A percentile compares a stretch with the other conserved stretches of the same genome.
phyloP scores from a whole-genome alignment of 2,888 invertebrate species.

The Siphlonurus alternatus region DNA sequence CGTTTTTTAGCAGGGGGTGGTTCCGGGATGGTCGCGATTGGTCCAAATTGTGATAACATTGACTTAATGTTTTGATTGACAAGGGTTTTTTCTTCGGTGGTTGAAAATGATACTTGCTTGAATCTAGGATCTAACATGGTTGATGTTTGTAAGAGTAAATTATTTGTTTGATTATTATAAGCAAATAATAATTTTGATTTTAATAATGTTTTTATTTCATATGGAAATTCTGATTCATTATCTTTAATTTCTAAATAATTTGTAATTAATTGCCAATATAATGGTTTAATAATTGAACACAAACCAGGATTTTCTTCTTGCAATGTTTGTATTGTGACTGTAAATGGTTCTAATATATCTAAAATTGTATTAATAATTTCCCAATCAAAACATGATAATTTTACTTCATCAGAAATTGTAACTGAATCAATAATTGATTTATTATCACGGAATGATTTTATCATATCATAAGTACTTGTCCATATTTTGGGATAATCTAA shows the following conservation, averaged over 20 bases:
- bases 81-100: neutral
- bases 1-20: slow-evolving; percentile 16
- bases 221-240: slow-evolving; percentile 23
- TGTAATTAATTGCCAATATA: slow-evolving; percentile 30
- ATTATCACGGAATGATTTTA: slow-evolving; percentile 19
- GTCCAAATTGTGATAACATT: neutral
- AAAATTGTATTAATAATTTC: neutral
- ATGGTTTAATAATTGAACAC: slow-evolving; percentile 30
- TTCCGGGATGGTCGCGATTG: neutral
- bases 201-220: slow-evolving; percentile 25
- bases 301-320: slow-evolving; percentile 32
- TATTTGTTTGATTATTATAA: slow-evolving; percentile 25
- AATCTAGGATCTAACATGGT: neutral
- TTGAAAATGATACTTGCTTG: neutral
- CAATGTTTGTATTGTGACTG: slow-evolving; percentile 30
- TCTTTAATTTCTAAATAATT: slow-evolving; percentile 28
- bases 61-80: neutral
- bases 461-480: slow-evolving; percentile 31
- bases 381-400: neutral
- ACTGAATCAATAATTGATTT: neutral
- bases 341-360: neutral
- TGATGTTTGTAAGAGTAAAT: slow-evolving; percentile 27
- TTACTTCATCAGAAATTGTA: neutral
- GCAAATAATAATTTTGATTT: slow-evolving; percentile 21
- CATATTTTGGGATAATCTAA: slow-evolving; percentile 27